Conservation (phyloP, 2,113 vertebrate species). For the Podiceps cristatus region DNA sequence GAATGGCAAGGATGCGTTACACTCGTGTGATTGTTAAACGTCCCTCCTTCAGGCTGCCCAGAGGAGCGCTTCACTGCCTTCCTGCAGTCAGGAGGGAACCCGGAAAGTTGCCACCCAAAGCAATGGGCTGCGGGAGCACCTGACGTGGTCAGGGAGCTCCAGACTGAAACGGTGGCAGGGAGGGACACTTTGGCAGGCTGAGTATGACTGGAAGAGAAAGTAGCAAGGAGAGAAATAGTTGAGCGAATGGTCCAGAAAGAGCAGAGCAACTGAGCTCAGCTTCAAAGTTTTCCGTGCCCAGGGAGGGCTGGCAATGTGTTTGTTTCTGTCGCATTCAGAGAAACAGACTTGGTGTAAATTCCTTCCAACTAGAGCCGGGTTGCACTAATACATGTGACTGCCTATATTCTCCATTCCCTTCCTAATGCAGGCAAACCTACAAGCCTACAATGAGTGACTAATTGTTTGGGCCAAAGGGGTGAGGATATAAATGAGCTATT, state of each 20-base stretch:
- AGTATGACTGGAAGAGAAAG: not conserved
- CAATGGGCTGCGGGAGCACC: fast-evolving
- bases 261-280: not conserved
- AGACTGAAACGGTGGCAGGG: fast-evolving
- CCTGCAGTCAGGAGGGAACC: not conserved
- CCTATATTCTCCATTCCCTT: not conserved
- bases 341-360: not conserved
- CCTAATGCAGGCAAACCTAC: not conserved
- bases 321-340: not conserved
- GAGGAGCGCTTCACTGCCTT: not conserved
- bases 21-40: fast-evolving
- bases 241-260: not conserved
- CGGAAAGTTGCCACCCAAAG: not conserved
- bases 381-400: not conserved
- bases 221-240: not conserved
- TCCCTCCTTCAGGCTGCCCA: not conserved
- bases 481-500: conserved; percentile 42
- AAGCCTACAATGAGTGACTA: not conserved
- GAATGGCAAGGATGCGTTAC: not conserved
- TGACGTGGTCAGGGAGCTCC: not conserved
- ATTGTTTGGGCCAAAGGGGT: conserved; percentile 26
- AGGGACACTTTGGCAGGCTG: not conserved
- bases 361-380: not conserved
- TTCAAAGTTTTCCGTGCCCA: not conserved
- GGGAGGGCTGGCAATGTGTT: not conserved